A percentile compares a stretch with the other conserved stretches of the same genome.
Conservation (phyloP, 2,797 vertebrate genomes). For the Leptoclinus maculatus region DNA sequence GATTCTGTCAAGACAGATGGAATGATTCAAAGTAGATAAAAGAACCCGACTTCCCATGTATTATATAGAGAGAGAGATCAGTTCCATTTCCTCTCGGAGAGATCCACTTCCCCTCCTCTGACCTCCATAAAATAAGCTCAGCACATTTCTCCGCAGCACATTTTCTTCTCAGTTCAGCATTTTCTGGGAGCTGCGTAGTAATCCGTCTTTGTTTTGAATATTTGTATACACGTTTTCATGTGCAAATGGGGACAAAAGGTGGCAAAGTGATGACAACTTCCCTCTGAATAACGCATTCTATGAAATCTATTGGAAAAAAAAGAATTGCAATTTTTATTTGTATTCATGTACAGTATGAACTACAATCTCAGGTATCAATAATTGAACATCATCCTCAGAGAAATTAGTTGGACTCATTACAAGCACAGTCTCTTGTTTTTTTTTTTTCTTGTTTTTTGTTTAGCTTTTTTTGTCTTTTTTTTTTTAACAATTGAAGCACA, state of each 20-base stretch:
- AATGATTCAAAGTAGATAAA: slow-evolving; percentile 64
- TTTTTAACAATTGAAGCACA: slow-evolving; percentile 89
- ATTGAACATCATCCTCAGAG: slow-evolving; percentile 80
- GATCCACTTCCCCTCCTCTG: slow-evolving; percentile 61
- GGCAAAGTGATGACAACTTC: slow-evolving; percentile 21
- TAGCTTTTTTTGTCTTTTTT: slow-evolving; percentile 66
- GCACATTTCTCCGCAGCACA: slow-evolving; percentile 35
- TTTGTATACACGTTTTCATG: slow-evolving; percentile 46
- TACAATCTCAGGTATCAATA: slow-evolving; percentile 89
- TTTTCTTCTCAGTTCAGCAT: slow-evolving; percentile 53
- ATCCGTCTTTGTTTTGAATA: slow-evolving; percentile 60
- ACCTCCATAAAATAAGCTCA: slow-evolving; percentile 58
- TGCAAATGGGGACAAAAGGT: slow-evolving; percentile 47
- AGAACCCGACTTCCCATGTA: slow-evolving; percentile 38
- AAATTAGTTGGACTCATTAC: slow-evolving; percentile 78
- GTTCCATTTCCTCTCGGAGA: slow-evolving; percentile 49
- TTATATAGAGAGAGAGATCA: slow-evolving; percentile 55
- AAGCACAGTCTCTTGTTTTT: slow-evolving; percentile 79
- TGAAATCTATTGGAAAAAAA: slow-evolving; percentile 78
- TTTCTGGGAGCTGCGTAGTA: slow-evolving; percentile 55
- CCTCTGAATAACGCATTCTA: slow-evolving; percentile 45
- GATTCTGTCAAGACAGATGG: slow-evolving; percentile 60
- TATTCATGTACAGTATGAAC: slow-evolving; percentile 88
- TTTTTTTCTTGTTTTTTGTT: slow-evolving; percentile 74
- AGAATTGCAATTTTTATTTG: slow-evolving; percentile 86